These are phyloP conservation scores for Ommatoiulus sabulosus DNA, from an alignment of 2,888 invertebrate species.

Conservation along the genomic window DNA sequence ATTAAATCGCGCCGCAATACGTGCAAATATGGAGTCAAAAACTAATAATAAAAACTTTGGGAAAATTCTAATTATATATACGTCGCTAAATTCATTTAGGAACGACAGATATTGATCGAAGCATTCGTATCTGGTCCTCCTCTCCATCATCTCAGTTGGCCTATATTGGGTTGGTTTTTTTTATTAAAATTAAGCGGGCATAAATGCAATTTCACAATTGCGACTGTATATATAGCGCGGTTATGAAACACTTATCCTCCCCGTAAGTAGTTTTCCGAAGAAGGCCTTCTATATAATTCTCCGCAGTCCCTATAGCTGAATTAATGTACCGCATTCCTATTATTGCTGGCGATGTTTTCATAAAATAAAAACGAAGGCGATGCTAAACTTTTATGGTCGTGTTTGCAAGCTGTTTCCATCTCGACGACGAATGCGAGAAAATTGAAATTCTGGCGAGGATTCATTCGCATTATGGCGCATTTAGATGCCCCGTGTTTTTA, in stretches of 20 bases:
- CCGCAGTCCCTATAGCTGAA: neutral
- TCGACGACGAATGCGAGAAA: neutral
- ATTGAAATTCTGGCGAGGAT: conserved; percentile 27
- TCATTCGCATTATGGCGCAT: conserved; percentile 36
- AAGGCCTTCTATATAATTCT: neutral
- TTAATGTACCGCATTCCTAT: conserved; percentile 36
- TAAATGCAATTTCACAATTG: conserved; percentile 21
- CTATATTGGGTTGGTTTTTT: neutral
- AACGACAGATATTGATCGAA: neutral
- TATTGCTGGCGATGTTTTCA: conserved; percentile 40
- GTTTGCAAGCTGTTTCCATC: conserved; percentile 33
- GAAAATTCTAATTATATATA: no score
- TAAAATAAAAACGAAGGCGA: conserved; percentile 39
- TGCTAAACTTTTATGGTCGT: conserved; percentile 39
- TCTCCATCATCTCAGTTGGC: neutral
- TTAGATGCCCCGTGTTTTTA: neutral
- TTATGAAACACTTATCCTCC: conserved; percentile 6
- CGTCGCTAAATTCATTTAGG: neutral
- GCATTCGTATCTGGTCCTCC: neutral
- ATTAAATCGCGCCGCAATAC: neutral
- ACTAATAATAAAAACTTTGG: no score
- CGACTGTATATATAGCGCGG: neutral
- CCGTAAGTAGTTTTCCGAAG: neutral
- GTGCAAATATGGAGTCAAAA: no score
- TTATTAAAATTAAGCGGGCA: neutral